Conservation (phyloP, 2,113 vertebrate species). For the Cygnus buccinator region DNA sequence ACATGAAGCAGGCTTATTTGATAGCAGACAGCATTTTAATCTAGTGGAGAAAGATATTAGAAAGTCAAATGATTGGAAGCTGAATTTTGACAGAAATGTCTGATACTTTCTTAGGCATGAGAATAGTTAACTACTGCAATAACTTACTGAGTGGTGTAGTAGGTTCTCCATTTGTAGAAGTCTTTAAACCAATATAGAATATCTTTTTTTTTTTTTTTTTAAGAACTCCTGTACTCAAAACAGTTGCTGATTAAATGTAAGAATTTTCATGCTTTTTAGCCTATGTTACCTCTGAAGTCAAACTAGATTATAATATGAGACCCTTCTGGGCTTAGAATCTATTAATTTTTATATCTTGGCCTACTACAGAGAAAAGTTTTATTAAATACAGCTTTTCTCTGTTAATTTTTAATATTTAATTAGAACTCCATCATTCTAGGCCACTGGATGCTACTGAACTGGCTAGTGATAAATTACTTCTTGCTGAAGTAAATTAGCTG, state of each 20-base stretch:
- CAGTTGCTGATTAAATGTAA: neutral
- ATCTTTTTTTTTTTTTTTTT: neutral
- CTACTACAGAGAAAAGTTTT: neutral
- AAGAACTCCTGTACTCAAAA: neutral
- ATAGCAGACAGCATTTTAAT: neutral
- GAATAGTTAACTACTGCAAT: neutral
- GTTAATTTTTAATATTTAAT: conserved; percentile 25
- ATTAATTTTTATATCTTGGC: neutral
- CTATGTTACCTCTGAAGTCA: neutral
- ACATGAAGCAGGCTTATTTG: neutral
- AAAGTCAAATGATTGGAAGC: neutral
- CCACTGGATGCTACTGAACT: neutral
- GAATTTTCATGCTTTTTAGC: neutral
- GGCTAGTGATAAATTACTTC: neutral
- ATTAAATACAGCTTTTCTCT: conserved; percentile 12
- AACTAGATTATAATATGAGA: neutral
- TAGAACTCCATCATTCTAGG: neutral
- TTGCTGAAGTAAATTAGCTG: neutral
- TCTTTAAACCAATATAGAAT: neutral
- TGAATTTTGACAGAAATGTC: neutral
- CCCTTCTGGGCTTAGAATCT: neutral
- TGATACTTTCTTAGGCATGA: neutral
- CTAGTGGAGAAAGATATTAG: neutral
- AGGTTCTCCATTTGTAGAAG: neutral
- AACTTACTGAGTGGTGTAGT: neutral